phyloP scores from a whole-genome alignment of 1,140 invertebrate genomes.

The Amphibalanus amphitrite region DNA sequence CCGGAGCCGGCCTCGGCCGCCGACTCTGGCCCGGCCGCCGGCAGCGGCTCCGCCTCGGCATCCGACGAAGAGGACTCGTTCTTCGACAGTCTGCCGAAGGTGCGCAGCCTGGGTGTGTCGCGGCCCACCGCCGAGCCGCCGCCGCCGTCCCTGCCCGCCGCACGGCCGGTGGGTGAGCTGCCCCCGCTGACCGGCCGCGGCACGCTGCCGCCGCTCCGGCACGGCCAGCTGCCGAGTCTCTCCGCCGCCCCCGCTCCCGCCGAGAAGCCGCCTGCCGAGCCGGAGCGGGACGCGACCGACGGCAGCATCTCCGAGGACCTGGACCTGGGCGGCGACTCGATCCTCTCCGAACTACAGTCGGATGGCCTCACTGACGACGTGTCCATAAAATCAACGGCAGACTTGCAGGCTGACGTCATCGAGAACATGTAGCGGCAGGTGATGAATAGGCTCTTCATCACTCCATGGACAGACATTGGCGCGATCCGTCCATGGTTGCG shows the following conservation, averaged over 20 bases:
- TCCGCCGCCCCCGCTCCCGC: no score
- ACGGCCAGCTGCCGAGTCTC: background rate
- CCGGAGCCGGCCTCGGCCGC: no score
- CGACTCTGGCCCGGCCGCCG: no score
- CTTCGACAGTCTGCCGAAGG: background rate
- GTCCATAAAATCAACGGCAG: background rate
- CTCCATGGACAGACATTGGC: no score
- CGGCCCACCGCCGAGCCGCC: no score
- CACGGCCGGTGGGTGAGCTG: background rate
- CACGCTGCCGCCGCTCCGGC: background rate
- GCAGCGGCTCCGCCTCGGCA: no score
- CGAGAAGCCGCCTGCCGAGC: no score
- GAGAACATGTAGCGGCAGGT: background rate
- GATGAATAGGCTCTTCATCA: no score
- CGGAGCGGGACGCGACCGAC: background rate
- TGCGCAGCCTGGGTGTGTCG: background rate
- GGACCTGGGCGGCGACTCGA: background rate
- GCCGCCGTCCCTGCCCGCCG: no score
- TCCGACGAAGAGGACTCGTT: constrained; percentile 2
- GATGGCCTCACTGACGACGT: background rate
- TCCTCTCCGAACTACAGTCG: background rate
- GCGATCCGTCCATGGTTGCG: no score
- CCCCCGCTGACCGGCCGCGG: background rate
- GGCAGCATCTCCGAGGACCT: background rate
- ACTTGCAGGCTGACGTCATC: background rate